Evolutionary conservation across 2,797 vertebrate species (phyloP), one percentile per base, ranked within the genome.

Genomic region (Enteromius argenteus): DNA sequence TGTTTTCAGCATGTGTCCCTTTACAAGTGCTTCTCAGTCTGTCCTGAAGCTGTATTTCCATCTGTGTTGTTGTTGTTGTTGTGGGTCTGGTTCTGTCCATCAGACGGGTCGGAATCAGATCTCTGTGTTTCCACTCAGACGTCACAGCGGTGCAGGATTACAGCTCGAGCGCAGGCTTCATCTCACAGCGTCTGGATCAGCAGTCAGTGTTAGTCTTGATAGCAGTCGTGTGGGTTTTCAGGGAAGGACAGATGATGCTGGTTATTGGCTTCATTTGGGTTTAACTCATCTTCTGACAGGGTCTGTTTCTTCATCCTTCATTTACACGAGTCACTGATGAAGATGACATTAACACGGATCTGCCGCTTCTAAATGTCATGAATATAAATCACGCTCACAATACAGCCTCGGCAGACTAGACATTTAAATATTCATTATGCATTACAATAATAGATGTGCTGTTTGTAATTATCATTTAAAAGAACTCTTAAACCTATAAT

Each of bases 111-210:
- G 49, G 37, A 44, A 30, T 27, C 10, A 0, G 77, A 85, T 39
- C 44, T 32, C 19, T 0, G 60, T n/a, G 71, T 85, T 85, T 85
- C 84, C 84, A 68, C 39, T 53, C 42, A 42, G 83, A 79, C 39
- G 44, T 74, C 83, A 85, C 49, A 44, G 35, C 27, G 74, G 46
- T 68, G 62, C 67, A 58, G 79, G 15, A 17, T 80, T 53, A 56
- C 79, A 56, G 46, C 21, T 7, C 3, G 5, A 5, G 17, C 27
- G 21, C n/a, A 23, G 58, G 49, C 19, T 56, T 2, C 10, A 8
- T 60, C 39, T 76, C 73, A 37, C 72, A 4, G n/a, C 1, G 30
- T 56, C 49, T n/a, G 23, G 10, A 19, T 32, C 17, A 49, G 19
- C 69, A 11, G 17, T 1, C 3, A 51, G 4, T 10, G 27, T 21